A percentile compares a stretch with the other conserved stretches of the same genome.
Evolutionary conservation across 2,113 vertebrate genomes (phyloP).

Genomic region (Zootoca vivipara): DNA sequence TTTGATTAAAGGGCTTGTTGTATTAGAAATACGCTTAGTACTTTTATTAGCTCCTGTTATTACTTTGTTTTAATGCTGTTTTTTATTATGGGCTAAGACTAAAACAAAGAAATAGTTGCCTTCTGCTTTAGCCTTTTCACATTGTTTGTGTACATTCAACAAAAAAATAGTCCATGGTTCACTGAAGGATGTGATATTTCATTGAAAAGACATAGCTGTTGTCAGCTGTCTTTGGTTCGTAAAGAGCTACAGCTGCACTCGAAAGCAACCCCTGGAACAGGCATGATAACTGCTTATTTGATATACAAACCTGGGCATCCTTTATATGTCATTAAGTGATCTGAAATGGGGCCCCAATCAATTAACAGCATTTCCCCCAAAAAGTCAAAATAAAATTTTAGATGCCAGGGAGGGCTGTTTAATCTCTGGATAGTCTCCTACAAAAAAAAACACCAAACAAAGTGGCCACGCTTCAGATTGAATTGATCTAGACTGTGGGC

Average conservation of each 20-base stretch:
- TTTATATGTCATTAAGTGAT: neutral
- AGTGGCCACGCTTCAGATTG: neutral
- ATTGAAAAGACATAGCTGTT: neutral
- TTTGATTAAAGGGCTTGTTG: neutral
- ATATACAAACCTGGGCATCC: neutral
- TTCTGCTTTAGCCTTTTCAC: neutral
- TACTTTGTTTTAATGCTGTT: neutral
- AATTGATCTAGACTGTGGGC: neutral
- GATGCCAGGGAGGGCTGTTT: neutral
- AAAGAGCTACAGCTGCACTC: neutral
- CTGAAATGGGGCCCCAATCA: neutral
- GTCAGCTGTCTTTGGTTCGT: neutral
- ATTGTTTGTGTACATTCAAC: neutral
- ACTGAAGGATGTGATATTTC: neutral
- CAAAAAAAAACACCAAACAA: neutral
- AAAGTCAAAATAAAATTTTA: neutral
- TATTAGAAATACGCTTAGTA: neutral
- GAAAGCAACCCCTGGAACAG: neutral
- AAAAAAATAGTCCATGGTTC: neutral
- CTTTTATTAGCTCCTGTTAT: neutral
- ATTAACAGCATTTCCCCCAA: neutral
- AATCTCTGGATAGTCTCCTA: neutral
- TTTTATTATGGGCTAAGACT: neutral
- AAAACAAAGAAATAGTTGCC: neutral
- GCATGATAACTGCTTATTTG: neutral